Conservation (phyloP, 2,113 vertebrate genomes). For the Rutilus rutilus region DNA sequence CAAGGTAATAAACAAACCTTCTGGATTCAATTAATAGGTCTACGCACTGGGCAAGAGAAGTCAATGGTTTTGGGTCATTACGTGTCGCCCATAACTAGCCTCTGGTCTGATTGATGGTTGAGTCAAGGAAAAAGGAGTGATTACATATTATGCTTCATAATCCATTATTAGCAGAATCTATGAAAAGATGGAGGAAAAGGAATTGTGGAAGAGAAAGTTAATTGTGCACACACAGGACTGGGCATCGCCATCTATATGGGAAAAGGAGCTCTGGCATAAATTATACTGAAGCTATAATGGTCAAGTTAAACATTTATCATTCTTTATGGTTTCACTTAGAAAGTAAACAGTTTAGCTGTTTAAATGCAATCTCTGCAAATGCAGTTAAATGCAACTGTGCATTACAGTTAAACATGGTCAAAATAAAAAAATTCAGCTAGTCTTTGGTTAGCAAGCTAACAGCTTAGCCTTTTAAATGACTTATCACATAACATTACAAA, state of each 20-base stretch:
- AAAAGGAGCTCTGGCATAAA: constrained; percentile 54
- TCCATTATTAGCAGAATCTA: constrained; percentile 45
- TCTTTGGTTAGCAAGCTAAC: not conserved
- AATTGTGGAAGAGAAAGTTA: constrained; percentile 38
- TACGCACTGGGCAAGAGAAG: not conserved
- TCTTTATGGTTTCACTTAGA: not conserved
- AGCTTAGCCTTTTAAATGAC: not conserved
- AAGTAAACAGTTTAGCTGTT: not conserved
- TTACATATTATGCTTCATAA: constrained; percentile 48
- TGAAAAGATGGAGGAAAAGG: constrained; percentile 10
- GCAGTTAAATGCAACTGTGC: no score
- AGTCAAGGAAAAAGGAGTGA: constrained; percentile 14
- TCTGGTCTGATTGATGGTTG: constrained; percentile 58
- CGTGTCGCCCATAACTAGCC: not conserved
- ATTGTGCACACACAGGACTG: constrained; percentile 58
- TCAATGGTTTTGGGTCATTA: constrained; percentile 10
- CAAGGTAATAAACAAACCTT: constrained; percentile 52
- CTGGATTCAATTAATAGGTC: constrained; percentile 44
- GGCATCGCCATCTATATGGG: constrained; percentile 61
- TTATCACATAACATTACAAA: not conserved
- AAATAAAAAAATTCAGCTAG: not conserved
- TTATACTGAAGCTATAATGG: not conserved
- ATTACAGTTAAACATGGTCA: not conserved
- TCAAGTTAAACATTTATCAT: not conserved
- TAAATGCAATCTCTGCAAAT: no score